phyloP scores from a whole-genome alignment of 2,797 vertebrate species.

The Sebastes elongatus region DNA sequence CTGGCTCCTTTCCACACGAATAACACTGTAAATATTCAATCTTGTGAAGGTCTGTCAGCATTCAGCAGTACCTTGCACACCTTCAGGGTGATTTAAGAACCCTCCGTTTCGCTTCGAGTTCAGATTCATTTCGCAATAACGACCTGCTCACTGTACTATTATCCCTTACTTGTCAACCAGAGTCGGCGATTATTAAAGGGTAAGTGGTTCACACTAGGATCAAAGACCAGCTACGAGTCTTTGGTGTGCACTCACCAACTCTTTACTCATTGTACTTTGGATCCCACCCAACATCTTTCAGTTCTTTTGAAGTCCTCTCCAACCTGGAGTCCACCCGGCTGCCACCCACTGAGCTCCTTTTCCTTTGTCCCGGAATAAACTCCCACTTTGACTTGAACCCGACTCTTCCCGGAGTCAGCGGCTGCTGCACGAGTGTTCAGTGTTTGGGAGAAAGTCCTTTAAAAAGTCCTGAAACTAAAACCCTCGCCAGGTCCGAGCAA shows the following conservation, averaged over 20 bases:
- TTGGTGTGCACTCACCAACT: background rate
- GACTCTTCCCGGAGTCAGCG: slow-evolving; percentile 12
- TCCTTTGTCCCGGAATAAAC: slow-evolving; percentile 13
- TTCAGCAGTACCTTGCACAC: too few species aligned
- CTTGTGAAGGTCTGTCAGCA: too few species aligned
- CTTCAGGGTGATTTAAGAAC: too few species aligned
- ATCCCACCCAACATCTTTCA: background rate
- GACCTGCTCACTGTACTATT: too few species aligned
- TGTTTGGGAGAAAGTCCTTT: slow-evolving; percentile 29
- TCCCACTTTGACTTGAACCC: background rate
- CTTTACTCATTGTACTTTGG: background rate
- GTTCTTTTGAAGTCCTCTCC: background rate
- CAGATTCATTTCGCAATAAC: too few species aligned
- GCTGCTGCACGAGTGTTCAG: background rate
- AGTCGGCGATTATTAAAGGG: background rate
- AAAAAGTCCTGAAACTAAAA: slow-evolving; percentile 47
- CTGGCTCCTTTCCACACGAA: background rate
- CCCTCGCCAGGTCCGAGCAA: slow-evolving; percentile 7
- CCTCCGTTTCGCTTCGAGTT: too few species aligned
- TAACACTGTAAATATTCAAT: too few species aligned
- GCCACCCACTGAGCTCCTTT: slow-evolving; percentile 1
- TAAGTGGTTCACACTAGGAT: background rate
- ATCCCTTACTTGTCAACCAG: background rate
- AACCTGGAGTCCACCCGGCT: background rate
- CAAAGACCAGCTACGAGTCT: background rate